phyloP scores from a whole-genome alignment of 2,888 invertebrate genomes.

The Hesperia comma region DNA sequence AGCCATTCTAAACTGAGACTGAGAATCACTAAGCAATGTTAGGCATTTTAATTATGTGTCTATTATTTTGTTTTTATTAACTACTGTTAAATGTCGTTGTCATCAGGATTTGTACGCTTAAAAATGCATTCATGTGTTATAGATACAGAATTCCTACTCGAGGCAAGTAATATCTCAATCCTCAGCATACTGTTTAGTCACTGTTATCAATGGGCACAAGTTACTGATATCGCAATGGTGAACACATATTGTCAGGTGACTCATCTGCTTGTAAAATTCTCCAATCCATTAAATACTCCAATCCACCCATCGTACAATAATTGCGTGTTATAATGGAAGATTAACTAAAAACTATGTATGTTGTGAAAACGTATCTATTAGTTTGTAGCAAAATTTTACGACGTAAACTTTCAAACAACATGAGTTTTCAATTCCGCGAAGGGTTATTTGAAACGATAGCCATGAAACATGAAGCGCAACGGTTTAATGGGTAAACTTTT shows the following conservation, averaged over 20 bases:
- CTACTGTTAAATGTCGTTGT: not conserved
- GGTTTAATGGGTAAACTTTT: slow-evolving; percentile 47
- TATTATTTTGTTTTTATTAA: not conserved
- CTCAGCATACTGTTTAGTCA: too few species aligned
- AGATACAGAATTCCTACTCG: too few species aligned
- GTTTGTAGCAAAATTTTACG: slow-evolving; percentile 8
- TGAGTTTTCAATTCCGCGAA: slow-evolving; percentile 13
- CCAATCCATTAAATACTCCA: too few species aligned
- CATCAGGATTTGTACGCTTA: not conserved
- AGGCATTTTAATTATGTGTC: slow-evolving; percentile 19
- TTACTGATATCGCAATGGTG: too few species aligned
- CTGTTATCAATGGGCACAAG: too few species aligned
- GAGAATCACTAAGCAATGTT: slow-evolving; percentile 18
- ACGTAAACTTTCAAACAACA: slow-evolving; percentile 8
- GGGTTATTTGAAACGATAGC: slow-evolving; percentile 25
- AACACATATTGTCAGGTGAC: too few species aligned
- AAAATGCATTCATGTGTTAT: too few species aligned
- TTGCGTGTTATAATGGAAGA: too few species aligned
- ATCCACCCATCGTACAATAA: too few species aligned
- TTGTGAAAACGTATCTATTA: not conserved
- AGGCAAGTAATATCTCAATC: too few species aligned
- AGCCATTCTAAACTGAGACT: slow-evolving; percentile 18
- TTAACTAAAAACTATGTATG: not conserved
- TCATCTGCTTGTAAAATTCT: too few species aligned
- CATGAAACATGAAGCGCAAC: slow-evolving; percentile 21